Evolutionary conservation across 2,888 invertebrate species (phyloP), one percentile per base, ranked within the genome.

Genomic region (Tenodera sinensis): DNA sequence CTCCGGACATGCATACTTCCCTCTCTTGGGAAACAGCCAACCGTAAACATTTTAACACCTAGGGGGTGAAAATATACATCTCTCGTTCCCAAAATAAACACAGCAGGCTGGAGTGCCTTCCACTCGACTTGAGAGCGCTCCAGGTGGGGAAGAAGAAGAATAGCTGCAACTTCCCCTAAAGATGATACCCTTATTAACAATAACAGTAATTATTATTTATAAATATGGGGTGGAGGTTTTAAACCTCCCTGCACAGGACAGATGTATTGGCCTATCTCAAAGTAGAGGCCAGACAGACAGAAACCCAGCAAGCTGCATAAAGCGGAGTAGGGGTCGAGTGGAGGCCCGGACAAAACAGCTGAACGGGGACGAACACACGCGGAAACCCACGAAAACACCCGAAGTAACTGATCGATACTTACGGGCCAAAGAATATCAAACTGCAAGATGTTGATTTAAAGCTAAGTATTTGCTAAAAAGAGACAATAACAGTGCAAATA

Each of bases 41-140:
- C 27, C 27, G 47, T 85, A 85, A 85, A 85, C 54, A 85, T 85
- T 71, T 71, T 71, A 71, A 85, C 85, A 71, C 54, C 85, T 85
- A 34, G 47, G 27, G 85, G 42, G 54, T 27, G 85, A 85, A 85
- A 85, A 85, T 85, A 85, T 34, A 85, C 85, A 85, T 85, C 54
- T 47, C 85, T 42, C 54, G 20, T 85, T 47, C 85, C 85, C 85
- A 85, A 85, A 85, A 85, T 85, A 85, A 85, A 85, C 85, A 85
- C 54, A 28, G 34, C 85, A 47, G 25, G 42, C 47, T 85, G n/a
- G 25, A 71, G 54, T 71, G 54, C 20, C 54, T 71, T 71, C 54
- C 54, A 71, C 54, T 71, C 54, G 54, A 71, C 20, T 6, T 71
- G 54, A 71, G 54, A 6, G 54, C 54, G 54, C 54, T 71, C 54